Evolutionary conservation across 2,113 vertebrate genomes (phyloP).

Genomic region (Polypterus senegalus): DNA sequence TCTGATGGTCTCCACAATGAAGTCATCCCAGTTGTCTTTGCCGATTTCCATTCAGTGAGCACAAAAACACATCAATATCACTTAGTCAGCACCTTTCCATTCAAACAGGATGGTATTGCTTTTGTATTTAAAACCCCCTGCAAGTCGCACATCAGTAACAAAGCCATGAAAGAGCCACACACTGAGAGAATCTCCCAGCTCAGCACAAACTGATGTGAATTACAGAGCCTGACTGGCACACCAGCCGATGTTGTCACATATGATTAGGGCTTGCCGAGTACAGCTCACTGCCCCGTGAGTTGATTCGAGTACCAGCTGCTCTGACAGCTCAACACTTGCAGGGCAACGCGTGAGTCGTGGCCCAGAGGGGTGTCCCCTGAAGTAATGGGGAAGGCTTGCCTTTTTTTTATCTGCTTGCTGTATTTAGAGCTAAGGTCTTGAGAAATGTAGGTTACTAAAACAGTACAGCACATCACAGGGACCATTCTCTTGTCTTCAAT

Average conservation of each 20-base stretch:
- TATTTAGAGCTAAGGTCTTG: too few relatives aligned
- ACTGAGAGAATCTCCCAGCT: slow-evolving; percentile 47
- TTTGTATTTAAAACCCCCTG: background rate
- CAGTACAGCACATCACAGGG: too few relatives aligned
- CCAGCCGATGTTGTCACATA: slow-evolving; percentile 56
- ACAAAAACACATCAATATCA: too few relatives aligned
- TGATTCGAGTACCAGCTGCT: slow-evolving; percentile 42
- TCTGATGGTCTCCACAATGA: too few relatives aligned
- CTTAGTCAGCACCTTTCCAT: too few relatives aligned
- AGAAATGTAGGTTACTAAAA: too few relatives aligned
- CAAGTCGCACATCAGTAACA: slow-evolving; percentile 8
- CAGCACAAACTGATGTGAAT: slow-evolving; percentile 43
- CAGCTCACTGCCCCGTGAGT: slow-evolving; percentile 45
- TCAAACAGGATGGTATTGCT: too few relatives aligned
- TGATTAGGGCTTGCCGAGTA: slow-evolving; percentile 34
- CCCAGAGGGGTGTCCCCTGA: background rate
- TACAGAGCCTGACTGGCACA: slow-evolving; percentile 48
- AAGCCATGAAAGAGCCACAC: slow-evolving; percentile 45
- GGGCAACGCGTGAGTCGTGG: slow-evolving; percentile 18
- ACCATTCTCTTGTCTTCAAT: too few relatives aligned
- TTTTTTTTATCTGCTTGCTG: too few relatives aligned
- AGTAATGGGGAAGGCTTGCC: too few relatives aligned
- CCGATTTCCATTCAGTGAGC: too few relatives aligned
- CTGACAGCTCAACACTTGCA: slow-evolving; percentile 10
- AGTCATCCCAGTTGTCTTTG: too few relatives aligned